Evolutionary conservation across 2,888 invertebrate genomes (phyloP).

Genomic region (Cheilosia impressa): DNA sequence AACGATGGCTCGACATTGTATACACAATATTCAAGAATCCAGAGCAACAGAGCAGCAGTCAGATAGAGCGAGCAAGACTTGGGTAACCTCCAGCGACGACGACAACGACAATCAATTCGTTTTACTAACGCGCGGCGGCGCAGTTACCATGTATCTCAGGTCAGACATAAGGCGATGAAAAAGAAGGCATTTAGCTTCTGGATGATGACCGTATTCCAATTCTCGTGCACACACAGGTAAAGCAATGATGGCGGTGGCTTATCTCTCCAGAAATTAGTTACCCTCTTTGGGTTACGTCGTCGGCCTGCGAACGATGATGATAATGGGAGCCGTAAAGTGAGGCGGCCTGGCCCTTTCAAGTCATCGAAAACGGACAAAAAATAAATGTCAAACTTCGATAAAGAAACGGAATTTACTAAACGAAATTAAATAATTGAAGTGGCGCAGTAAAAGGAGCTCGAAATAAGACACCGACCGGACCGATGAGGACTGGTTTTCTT

Average conservation of each 20-base stretch:
- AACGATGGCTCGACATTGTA: constrained; percentile 67
- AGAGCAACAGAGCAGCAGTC: constrained; percentile 5
- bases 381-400: constrained; percentile 75
- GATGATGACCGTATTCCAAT: constrained; percentile 67
- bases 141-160: constrained; percentile 43
- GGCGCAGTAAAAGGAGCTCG: constrained; percentile 13
- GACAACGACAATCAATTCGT: constrained; percentile 66
- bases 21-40: not conserved
- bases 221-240: constrained; percentile 54
- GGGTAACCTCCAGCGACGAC: constrained; percentile 61
- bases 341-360: constrained; percentile 64
- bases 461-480: constrained; percentile 3
- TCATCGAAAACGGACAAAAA: constrained; percentile 30
- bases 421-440: constrained; percentile 74
- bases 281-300: constrained; percentile 62
- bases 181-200: constrained; percentile 70
- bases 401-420: constrained; percentile 72
- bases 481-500: constrained; percentile 46
- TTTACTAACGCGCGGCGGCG: constrained; percentile 60
- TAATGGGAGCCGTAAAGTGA: constrained; percentile 72
- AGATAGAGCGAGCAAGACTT: not conserved
- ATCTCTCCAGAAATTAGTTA: constrained; percentile 73
- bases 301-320: constrained; percentile 47
- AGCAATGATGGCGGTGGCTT: constrained; percentile 50
- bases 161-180: constrained; percentile 57